These are phyloP conservation scores for Drosophila stalkeri DNA, from an alignment of 2,888 invertebrate species.

Conservation along the genomic window DNA sequence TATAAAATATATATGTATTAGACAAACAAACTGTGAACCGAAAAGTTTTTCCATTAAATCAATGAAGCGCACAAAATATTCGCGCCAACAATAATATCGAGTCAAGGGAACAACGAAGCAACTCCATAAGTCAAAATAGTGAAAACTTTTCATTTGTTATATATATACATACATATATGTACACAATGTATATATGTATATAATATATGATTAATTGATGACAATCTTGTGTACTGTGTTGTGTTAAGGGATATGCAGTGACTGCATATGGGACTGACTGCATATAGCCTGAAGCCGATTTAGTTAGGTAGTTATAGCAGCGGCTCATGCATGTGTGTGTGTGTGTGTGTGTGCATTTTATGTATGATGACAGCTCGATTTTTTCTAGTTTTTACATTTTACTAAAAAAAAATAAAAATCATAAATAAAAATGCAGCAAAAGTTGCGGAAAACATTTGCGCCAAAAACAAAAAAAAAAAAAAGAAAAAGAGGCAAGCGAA, in stretches of 20 bases:
- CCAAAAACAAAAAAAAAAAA: constrained; percentile 16
- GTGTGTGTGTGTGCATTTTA: constrained; percentile 31
- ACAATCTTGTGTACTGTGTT: constrained; percentile 7
- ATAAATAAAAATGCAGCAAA: constrained; percentile 46
- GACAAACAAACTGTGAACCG: constrained; percentile 48
- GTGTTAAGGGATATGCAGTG: constrained; percentile 27
- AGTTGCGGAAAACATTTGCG: constrained; percentile 59
- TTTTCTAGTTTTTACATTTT: constrained; percentile 62
- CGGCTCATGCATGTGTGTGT: background rate
- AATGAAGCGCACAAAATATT: constrained; percentile 77
- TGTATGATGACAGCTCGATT: constrained; percentile 68
- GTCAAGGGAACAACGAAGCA: constrained; percentile 29
- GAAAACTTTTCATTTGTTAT: constrained; percentile 48
- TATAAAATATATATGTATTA: constrained; percentile 4
- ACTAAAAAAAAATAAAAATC: constrained; percentile 32
- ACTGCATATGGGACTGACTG: constrained; percentile 5
- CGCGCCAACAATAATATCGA: constrained; percentile 65
- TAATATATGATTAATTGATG: constrained; percentile 13
- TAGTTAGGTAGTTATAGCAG: constrained; percentile 26
- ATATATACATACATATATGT: background rate
- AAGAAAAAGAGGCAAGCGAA: background rate
- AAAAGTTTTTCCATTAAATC: constrained; percentile 81
- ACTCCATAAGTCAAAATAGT: constrained; percentile 39
- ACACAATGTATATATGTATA: no score
- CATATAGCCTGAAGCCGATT: constrained; percentile 36